Evolutionary conservation across 2,888 invertebrate genomes (phyloP).

Genomic region (Xylota sylvarum): DNA sequence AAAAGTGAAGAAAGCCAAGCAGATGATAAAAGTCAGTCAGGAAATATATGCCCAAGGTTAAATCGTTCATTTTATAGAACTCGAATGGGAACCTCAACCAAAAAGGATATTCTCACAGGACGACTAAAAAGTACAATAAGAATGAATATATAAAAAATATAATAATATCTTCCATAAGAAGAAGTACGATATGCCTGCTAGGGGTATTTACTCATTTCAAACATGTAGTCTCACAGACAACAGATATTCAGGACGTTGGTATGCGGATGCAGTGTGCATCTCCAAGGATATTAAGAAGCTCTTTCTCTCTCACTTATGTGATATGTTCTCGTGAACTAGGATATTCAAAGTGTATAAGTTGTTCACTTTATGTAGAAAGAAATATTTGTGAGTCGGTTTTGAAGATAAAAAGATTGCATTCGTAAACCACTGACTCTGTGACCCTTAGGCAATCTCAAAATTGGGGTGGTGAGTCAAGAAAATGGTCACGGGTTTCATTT

Average conservation of each 20-base stretch:
- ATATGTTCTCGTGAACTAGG: slow-evolving; percentile 25
- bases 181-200: slow-evolving; percentile 4
- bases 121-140: slow-evolving; percentile 7
- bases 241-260: neutral
- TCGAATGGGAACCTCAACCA: neutral
- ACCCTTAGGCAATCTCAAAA: neutral
- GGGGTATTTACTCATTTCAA: slow-evolving; percentile 15
- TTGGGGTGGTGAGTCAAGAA: neutral
- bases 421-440: neutral
- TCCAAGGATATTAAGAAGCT: slow-evolving; percentile 46
- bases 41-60: slow-evolving; percentile 32
- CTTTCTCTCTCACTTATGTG: slow-evolving; percentile 8
- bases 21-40: slow-evolving; percentile 20
- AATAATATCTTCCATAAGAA: slow-evolving; percentile 7
- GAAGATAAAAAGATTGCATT: neutral
- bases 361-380: slow-evolving; percentile 17
- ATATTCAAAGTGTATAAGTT: slow-evolving; percentile 36
- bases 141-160: neutral
- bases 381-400: slow-evolving; percentile 6
- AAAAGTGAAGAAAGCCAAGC: neutral
- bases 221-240: slow-evolving; percentile 3
- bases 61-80: neutral
- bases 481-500: neutral
- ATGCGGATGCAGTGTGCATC: slow-evolving; percentile 7
- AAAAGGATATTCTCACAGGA: slow-evolving; percentile 8